Conservation (phyloP, 2,888 invertebrate species). For the Drosophila mimetica region DNA sequence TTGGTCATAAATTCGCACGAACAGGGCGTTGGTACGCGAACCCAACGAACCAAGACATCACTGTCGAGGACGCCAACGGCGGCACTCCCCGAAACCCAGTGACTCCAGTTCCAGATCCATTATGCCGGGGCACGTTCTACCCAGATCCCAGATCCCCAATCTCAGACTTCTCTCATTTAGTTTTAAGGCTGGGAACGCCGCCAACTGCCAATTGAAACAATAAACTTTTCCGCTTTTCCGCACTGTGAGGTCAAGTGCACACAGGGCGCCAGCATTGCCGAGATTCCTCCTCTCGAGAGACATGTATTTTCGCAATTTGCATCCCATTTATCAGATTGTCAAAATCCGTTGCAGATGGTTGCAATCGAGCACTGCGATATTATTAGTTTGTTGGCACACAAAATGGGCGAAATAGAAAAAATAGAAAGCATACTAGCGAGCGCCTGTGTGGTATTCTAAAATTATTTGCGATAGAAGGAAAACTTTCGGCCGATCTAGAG, state of each 20-base stretch:
- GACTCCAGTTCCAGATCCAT: conserved; percentile 7
- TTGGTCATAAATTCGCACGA: conserved; percentile 66
- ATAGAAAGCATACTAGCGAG: conserved; percentile 31
- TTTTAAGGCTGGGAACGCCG: conserved; percentile 1
- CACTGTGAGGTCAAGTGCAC: conserved; percentile 55
- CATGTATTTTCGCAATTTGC: conserved; percentile 54
- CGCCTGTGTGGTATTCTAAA: conserved; percentile 22
- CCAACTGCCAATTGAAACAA: conserved; percentile 20
- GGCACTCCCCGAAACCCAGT: neutral
- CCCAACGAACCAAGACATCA: conserved; percentile 48
- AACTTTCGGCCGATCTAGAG: conserved; percentile 16
- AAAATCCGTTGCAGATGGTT: conserved; percentile 43
- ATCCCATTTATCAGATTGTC: conserved; percentile 49
- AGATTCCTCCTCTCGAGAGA: conserved; percentile 28
- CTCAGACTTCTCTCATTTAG: neutral
- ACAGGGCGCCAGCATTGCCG: conserved; percentile 56
- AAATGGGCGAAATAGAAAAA: conserved; percentile 2
- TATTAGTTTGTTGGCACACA: conserved; percentile 44
- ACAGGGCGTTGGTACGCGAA: conserved; percentile 26
- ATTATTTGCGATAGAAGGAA: conserved; percentile 27
- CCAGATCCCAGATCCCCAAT: neutral
- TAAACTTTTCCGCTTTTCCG: conserved; percentile 22
- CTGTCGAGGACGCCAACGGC: conserved; percentile 31
- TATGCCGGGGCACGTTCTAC: conserved; percentile 34
- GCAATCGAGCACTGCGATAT: conserved; percentile 40